Evolutionary conservation across 2,888 invertebrate species (phyloP).

Genomic region (Drosophila neonasuta): DNA sequence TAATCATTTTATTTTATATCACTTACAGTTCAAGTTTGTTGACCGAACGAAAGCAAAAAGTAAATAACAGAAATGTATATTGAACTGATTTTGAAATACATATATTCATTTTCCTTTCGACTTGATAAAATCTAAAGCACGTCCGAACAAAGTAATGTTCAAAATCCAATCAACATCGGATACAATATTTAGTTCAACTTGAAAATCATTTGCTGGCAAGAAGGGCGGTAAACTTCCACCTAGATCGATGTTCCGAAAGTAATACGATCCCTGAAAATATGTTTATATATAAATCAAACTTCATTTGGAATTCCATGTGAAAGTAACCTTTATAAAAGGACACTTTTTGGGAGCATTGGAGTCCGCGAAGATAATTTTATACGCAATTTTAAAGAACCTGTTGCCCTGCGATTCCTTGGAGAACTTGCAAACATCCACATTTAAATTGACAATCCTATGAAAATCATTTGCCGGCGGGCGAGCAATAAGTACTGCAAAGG

Average conservation of each 20-base stretch:
- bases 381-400: constrained; percentile 26
- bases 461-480: neutral
- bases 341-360: constrained; percentile 34
- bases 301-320: neutral
- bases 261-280: constrained; percentile 12
- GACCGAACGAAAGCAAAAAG: constrained; percentile 26
- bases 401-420: constrained; percentile 17
- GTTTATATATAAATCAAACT: neutral
- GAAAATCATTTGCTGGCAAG: constrained; percentile 11
- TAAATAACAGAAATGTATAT: neutral
- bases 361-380: constrained; percentile 27
- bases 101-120: constrained; percentile 1
- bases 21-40: constrained; percentile 37
- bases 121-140: neutral
- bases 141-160: neutral
- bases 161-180: neutral
- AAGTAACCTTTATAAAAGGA: constrained; percentile 27
- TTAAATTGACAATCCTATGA: constrained; percentile 34
- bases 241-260: constrained; percentile 9
- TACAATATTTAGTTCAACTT: neutral
- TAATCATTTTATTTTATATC: constrained; percentile 8
- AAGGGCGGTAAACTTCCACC: neutral
- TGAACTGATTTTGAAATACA: neutral
- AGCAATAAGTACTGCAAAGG: constrained; percentile 22
- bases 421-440: constrained; percentile 44